A percentile compares a stretch with the other conserved stretches of the same genome.
Evolutionary conservation across 2,888 invertebrate species (phyloP).

Genomic region (Junonia oenone): DNA sequence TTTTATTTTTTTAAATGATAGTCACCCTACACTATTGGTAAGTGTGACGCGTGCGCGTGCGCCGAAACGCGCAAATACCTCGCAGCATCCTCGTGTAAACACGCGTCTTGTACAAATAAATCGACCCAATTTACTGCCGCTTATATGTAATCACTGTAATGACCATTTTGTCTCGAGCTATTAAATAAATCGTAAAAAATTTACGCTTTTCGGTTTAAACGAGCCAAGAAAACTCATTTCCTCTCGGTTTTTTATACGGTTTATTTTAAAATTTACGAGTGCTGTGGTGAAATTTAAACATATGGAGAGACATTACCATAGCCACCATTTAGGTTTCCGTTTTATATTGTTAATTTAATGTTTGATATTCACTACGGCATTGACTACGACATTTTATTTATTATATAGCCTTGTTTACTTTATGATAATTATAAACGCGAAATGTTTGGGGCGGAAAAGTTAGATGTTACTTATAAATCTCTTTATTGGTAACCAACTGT

Average conservation of each 20-base stretch:
- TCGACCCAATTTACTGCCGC: slow-evolving; percentile 22
- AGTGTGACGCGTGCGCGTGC: slow-evolving; percentile 10
- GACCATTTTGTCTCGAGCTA: slow-evolving; percentile 1
- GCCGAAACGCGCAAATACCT: slow-evolving; percentile 15
- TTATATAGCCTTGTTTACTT: no score
- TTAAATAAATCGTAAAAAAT: background rate
- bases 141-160: slow-evolving; percentile 10
- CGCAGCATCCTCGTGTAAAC: slow-evolving; percentile 13
- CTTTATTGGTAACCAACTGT: no score
- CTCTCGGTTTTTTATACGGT: background rate
- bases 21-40: slow-evolving; percentile 17
- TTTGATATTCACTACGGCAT: no score
- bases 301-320: no score
- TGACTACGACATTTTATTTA: no score
- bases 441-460: no score
- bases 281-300: background rate
- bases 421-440: no score
- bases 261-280: background rate
- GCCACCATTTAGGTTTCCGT: no score
- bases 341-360: no score
- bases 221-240: background rate
- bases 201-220: background rate
- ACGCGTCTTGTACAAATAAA: slow-evolving; percentile 22
- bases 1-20: background rate
- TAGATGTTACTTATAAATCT: no score